A percentile compares a stretch with the other conserved stretches of the same genome.
Evolutionary conservation across 2,113 vertebrate genomes (phyloP).

Genomic region (Tachysurus vachellii): DNA sequence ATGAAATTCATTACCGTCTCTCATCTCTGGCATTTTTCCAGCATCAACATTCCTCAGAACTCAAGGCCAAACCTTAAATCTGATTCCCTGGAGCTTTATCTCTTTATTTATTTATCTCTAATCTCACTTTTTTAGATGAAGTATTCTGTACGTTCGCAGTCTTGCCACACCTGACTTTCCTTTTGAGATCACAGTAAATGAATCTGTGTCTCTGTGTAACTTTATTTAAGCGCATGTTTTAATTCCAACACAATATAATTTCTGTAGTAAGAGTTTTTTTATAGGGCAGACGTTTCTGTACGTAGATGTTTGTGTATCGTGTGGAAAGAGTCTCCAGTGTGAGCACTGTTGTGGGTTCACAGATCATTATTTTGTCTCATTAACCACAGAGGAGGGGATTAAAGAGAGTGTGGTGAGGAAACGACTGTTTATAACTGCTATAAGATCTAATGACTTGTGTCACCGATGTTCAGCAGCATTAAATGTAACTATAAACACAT

Average conservation of each 20-base stretch:
- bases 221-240: not conserved
- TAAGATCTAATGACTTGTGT: not conserved
- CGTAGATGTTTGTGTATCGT: no score
- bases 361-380: not conserved
- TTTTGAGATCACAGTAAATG: not conserved
- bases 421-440: no score
- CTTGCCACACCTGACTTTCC: not conserved
- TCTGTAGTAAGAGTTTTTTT: no score
- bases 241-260: not conserved
- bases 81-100: not conserved
- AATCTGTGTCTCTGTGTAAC: not conserved
- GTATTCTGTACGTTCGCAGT: no score
- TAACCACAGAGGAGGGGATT: not conserved
- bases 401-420: not conserved
- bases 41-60: not conserved
- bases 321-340: no score
- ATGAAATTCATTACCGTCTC: not conserved
- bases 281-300: no score
- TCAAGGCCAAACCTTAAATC: not conserved
- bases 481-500: not conserved
- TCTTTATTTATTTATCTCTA: not conserved
- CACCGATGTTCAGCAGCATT: not conserved
- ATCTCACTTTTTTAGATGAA: not conserved
- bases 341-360: not conserved
- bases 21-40: not conserved